Evolutionary conservation across 1,140 invertebrate genomes (phyloP).

Genomic region (Drosophila azteca): DNA sequence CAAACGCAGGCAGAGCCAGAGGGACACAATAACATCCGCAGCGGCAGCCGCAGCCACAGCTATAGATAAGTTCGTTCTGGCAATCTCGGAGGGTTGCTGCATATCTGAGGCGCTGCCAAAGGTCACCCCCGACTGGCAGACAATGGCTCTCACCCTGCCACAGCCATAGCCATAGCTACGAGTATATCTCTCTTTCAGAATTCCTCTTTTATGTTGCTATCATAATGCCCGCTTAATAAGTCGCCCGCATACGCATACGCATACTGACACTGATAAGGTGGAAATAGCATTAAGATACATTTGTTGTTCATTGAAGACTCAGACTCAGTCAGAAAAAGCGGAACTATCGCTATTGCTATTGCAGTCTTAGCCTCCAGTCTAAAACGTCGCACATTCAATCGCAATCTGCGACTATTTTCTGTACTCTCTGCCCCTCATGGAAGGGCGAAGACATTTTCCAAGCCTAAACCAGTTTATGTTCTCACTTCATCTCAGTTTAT

Average conservation of each 20-base stretch:
- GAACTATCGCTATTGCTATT: conserved; percentile 29
- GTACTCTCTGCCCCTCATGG: too few relatives aligned
- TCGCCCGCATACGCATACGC: conserved; percentile 59
- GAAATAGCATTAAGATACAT: conserved; percentile 51
- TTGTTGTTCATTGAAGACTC: conserved; percentile 50
- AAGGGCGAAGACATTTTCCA: neutral
- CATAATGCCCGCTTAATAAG: conserved; percentile 59
- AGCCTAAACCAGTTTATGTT: neutral
- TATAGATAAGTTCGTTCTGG: conserved; percentile 33
- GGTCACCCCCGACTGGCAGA: conserved; percentile 38
- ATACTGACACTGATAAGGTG: conserved; percentile 46
- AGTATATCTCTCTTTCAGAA: conserved; percentile 1
- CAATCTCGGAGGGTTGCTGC: conserved; percentile 21
- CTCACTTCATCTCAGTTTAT: too few relatives aligned
- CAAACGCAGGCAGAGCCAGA: conserved; percentile 30
- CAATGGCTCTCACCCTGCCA: conserved; percentile 16
- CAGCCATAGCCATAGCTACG: too few relatives aligned
- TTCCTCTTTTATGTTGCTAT: conserved; percentile 36
- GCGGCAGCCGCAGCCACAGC: neutral
- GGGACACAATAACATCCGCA: conserved; percentile 49
- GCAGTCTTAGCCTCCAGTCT: neutral
- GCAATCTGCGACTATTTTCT: neutral
- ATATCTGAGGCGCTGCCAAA: conserved; percentile 39
- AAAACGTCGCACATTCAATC: neutral
- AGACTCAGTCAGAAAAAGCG: conserved; percentile 58